phyloP scores from a whole-genome alignment of 2,113 vertebrate species.

The Scomber scombrus region DNA sequence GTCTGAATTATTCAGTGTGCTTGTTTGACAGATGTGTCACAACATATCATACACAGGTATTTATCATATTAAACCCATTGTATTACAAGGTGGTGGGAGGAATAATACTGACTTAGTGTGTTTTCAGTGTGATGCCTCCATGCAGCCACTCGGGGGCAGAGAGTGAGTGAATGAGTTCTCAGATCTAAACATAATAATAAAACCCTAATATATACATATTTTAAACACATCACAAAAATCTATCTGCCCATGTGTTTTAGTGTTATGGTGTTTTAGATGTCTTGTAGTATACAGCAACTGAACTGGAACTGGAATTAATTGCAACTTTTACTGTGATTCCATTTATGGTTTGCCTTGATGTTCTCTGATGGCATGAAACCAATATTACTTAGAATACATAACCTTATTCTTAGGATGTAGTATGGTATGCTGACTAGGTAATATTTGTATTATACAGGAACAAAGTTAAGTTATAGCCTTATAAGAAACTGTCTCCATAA shows the following conservation, averaged over 20 bases:
- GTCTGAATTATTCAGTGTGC: not conserved
- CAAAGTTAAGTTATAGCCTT: not conserved
- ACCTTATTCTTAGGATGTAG: not conserved
- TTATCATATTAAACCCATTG: not conserved
- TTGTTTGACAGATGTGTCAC: not conserved
- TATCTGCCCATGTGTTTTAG: too few relatives aligned
- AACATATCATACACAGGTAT: not conserved
- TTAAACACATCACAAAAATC: too few relatives aligned
- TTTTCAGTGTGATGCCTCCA: not conserved
- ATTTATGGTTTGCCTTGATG: too few relatives aligned
- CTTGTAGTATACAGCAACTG: too few relatives aligned
- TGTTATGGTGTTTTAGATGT: too few relatives aligned
- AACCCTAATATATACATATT: too few relatives aligned
- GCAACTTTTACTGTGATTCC: too few relatives aligned
- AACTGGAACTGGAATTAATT: too few relatives aligned
- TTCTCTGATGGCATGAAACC: too few relatives aligned
- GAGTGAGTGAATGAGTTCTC: not conserved
- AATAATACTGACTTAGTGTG: too few relatives aligned
- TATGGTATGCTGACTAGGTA: not conserved
- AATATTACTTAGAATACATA: not conserved
- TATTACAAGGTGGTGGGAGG: not conserved
- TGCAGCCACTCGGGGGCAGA: constrained; percentile 28
- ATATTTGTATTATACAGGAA: not conserved
- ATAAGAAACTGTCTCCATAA: not conserved
- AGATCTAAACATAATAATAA: too few relatives aligned